Evolutionary conservation across 2,797 vertebrate species (phyloP), one percentile per base, ranked within the genome.

Genomic region (Danio albolineatus): DNA sequence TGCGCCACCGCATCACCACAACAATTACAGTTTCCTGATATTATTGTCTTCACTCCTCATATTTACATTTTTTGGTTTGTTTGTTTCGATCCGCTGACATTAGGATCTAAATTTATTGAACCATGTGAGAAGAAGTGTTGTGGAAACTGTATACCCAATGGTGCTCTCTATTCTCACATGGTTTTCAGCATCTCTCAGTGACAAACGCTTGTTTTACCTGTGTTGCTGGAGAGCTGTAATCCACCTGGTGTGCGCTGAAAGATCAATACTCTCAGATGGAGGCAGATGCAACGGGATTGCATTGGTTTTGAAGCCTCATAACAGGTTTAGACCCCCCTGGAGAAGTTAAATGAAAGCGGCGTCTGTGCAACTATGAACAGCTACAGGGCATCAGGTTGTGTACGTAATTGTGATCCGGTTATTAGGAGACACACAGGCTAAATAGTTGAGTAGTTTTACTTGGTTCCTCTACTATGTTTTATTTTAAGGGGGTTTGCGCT

Each of bases 211-310:
- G 59, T 79, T 80, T 80, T 49, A 76, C 53, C 54, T 82, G 56
- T 59, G 43, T 61, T 81, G 39, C 71, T 60, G 17, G 7, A 84
- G 28, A 61, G 57, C n/a, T 38, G 59, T 81, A 76, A 85, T 76
- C 81, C 73, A 82, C 57, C 54, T 16, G 4, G 17, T 51, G 46
- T 54, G 54, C 21, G 59, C 67, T 48, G 61, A 62, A 9, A 53
- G 79, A 83, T 83, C 85, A 70, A 83, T 83, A 81, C 67, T 60
- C 41, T 43, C 39, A 46, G 59, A 73, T 66, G 73, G 73, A 76
- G 74, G 82, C 56, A 69, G 57, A 76, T 65, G 60, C 36, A 49
- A 21, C 57, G 46, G 62, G 73, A 70, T 78, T 51, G 62, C 76
- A 71, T 75, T 77, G 70, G 76, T 65, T 83, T 71, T 70, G 78